Percentiles rank a stretch among this genome's conserved stretches.
phyloP scores from a whole-genome alignment of 1,140 invertebrate genomes.

The Danaus plexippus region DNA sequence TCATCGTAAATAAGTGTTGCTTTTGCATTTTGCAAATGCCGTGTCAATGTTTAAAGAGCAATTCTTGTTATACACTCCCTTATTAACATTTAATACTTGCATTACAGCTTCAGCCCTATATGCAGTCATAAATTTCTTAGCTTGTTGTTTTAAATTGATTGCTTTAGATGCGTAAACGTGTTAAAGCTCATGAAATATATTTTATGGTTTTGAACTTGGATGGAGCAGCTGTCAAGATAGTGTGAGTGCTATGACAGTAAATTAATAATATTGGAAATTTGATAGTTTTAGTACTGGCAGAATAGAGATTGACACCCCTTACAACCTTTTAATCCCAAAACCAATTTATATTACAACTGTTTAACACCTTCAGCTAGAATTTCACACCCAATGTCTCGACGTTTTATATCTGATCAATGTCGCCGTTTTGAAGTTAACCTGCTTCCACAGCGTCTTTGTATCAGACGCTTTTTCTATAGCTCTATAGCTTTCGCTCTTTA shows the following conservation, averaged over 20 bases:
- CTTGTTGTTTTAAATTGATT: too few species aligned
- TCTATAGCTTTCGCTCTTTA: slow-evolving; percentile 20
- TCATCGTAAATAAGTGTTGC: slow-evolving; percentile 64
- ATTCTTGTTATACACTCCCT: slow-evolving; percentile 63
- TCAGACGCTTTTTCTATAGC: slow-evolving; percentile 42
- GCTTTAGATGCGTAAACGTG: too few species aligned
- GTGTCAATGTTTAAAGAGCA: slow-evolving; percentile 39
- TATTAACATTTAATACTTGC: slow-evolving; percentile 47
- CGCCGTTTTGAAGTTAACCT: slow-evolving; percentile 42
- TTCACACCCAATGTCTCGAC: slow-evolving; percentile 21
- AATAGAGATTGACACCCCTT: too few species aligned
- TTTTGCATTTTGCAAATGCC: slow-evolving; percentile 15
- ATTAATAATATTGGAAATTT: too few species aligned
- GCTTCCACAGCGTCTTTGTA: slow-evolving; percentile 31
- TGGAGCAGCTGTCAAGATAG: too few species aligned
- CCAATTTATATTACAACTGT: background rate
- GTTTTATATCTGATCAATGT: slow-evolving; percentile 18
- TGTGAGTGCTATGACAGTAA: too few species aligned
- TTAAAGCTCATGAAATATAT: too few species aligned
- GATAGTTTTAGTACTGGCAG: too few species aligned
- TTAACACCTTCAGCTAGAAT: slow-evolving; percentile 8
- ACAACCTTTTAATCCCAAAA: too few species aligned
- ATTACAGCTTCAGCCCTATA: slow-evolving; percentile 11
- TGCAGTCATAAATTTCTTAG: too few species aligned
- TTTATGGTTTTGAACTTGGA: too few species aligned